These are phyloP conservation scores for Lycocorax pyrrhopterus DNA, from an alignment of 2,113 vertebrate genomes.

Conservation along the genomic window DNA sequence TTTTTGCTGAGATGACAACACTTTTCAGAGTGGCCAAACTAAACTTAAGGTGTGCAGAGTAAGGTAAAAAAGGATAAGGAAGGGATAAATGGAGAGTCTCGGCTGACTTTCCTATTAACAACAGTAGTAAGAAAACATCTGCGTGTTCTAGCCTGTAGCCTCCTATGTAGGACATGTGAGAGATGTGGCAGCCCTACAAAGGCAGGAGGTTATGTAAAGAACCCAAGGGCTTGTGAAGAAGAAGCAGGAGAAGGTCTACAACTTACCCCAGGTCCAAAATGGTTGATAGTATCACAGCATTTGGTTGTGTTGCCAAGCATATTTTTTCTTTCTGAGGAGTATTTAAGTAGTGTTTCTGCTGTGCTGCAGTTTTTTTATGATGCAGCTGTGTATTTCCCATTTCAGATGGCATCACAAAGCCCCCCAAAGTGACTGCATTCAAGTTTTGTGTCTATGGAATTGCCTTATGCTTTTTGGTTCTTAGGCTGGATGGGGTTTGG, in stretches of 20 bases:
- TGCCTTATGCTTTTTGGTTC: neutral
- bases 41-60: neutral
- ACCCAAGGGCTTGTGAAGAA: neutral
- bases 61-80: neutral
- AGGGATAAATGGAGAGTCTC: neutral
- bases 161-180: neutral
- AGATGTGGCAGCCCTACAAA: neutral
- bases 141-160: neutral
- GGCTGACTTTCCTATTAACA: neutral
- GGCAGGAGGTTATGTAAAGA: neutral
- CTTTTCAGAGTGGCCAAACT: neutral
- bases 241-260: neutral
- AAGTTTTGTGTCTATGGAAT: neutral
- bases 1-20: neutral
- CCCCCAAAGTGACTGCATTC: neutral
- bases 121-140: neutral
- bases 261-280: neutral
- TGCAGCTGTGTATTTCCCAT: neutral
- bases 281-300: neutral
- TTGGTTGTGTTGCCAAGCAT: neutral
- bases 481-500: neutral
- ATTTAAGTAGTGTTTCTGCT: neutral
- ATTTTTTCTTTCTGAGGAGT: neutral
- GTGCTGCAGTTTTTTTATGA: neutral
- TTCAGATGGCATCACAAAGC: neutral